Evolutionary conservation across 2,888 invertebrate species (phyloP).

Genomic region (Drosophila algonquin): DNA sequence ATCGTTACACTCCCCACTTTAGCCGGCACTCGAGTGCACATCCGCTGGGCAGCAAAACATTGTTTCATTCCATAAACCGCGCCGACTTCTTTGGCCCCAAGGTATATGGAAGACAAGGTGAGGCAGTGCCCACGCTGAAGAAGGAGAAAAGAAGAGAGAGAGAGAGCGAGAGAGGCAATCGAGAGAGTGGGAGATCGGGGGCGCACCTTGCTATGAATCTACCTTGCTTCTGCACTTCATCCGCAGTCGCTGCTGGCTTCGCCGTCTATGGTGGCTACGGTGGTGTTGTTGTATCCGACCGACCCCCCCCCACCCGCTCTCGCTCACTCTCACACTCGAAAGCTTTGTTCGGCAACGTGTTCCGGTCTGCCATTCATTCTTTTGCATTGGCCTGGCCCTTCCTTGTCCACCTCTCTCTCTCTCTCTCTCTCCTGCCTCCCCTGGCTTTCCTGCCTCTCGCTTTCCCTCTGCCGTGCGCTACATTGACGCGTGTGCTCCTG

Average conservation of each 20-base stretch:
- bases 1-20: not conserved
- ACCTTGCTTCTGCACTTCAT: not conserved
- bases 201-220: not conserved
- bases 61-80: slow-evolving; percentile 68
- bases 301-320: slow-evolving; percentile 23
- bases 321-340: not conserved
- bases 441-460: slow-evolving; percentile 13
- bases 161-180: not conserved
- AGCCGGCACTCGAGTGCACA: slow-evolving; percentile 46
- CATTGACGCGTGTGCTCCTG: slow-evolving; percentile 50
- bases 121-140: not conserved
- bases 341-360: slow-evolving; percentile 50
- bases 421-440: not conserved
- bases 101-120: not conserved
- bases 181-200: not conserved
- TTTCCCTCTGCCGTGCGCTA: slow-evolving; percentile 19
- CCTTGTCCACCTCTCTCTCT: slow-evolving; percentile 10
- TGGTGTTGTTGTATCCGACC: slow-evolving; percentile 67
- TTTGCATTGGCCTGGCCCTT: slow-evolving; percentile 11
- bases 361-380: slow-evolving; percentile 61
- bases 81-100: slow-evolving; percentile 46
- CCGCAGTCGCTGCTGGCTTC: slow-evolving; percentile 4
- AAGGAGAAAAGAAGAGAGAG: not conserved
- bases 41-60: slow-evolving; percentile 65
- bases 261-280: too few relatives aligned